Percentiles rank a stretch among this genome's conserved stretches.
These are phyloP conservation scores for Thalassarche chlororhynchos DNA, from an alignment of 2,113 vertebrate genomes.

Conservation along the genomic window DNA sequence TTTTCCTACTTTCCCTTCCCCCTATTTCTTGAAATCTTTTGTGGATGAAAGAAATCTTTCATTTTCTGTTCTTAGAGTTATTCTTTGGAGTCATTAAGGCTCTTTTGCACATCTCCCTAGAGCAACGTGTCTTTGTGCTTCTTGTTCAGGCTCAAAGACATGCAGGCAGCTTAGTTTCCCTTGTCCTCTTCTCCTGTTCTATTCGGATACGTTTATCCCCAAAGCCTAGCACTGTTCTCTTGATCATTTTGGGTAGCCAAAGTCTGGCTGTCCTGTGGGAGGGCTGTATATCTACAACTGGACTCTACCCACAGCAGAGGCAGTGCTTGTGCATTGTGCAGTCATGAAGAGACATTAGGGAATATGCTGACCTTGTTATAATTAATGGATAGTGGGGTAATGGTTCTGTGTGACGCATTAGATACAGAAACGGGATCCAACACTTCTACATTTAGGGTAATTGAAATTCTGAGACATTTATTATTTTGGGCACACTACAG, in stretches of 20 bases:
- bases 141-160: not conserved
- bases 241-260: not conserved
- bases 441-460: constrained; percentile 72
- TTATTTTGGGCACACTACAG: constrained; percentile 70
- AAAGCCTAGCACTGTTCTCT: not conserved
- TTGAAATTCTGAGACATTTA: constrained; percentile 78
- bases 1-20: not conserved
- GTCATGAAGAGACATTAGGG: constrained; percentile 32
- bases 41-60: not conserved
- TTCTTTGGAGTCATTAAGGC: not conserved
- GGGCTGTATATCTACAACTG: not conserved
- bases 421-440: constrained; percentile 53
- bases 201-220: not conserved
- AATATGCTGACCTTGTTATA: constrained; percentile 72
- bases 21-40: not conserved
- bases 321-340: constrained; percentile 53
- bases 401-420: constrained; percentile 71
- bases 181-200: not conserved
- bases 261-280: not conserved
- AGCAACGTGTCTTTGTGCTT: not conserved
- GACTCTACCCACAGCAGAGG: not conserved
- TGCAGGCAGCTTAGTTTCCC: not conserved
- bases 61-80: not conserved
- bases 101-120: not conserved
- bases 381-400: constrained; percentile 72